Conservation (phyloP, 2,888 invertebrate genomes). For the Oeneis ivallda region DNA sequence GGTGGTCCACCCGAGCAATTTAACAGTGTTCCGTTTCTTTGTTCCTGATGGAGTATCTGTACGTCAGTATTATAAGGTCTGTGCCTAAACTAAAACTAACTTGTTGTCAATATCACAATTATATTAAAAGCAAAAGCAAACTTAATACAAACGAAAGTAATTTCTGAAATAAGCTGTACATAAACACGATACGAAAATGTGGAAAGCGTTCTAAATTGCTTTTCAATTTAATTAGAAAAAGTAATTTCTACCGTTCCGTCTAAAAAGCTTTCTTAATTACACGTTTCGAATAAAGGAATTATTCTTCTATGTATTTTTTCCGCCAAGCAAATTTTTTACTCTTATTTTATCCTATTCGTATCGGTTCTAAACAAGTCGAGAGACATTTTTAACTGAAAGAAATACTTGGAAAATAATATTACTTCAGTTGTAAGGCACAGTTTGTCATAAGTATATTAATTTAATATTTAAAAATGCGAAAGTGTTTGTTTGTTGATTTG, state of each 20-base stretch:
- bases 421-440: too few relatives aligned
- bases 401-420: too few relatives aligned
- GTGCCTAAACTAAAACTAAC: too few relatives aligned
- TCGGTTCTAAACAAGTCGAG: constrained; percentile 1
- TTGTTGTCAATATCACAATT: neutral
- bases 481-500: too few relatives aligned
- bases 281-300: constrained; percentile 26
- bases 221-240: constrained; percentile 35
- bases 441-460: too few relatives aligned
- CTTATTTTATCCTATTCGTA: constrained; percentile 8
- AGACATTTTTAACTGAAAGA: neutral
- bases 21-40: too few relatives aligned
- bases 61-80: too few relatives aligned
- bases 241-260: constrained; percentile 27
- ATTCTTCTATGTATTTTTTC: constrained; percentile 15
- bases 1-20: too few relatives aligned
- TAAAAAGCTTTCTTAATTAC: constrained; percentile 31
- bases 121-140: neutral
- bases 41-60: too few relatives aligned
- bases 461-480: too few relatives aligned
- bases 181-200: constrained; percentile 7
- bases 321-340: constrained; percentile 3
- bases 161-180: neutral
- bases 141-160: neutral
- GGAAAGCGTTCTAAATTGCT: constrained; percentile 32